Evolutionary conservation across 2,888 invertebrate genomes (phyloP), one percentile per base, ranked within the genome.

Genomic region (Trypoxylon attenuatum): DNA sequence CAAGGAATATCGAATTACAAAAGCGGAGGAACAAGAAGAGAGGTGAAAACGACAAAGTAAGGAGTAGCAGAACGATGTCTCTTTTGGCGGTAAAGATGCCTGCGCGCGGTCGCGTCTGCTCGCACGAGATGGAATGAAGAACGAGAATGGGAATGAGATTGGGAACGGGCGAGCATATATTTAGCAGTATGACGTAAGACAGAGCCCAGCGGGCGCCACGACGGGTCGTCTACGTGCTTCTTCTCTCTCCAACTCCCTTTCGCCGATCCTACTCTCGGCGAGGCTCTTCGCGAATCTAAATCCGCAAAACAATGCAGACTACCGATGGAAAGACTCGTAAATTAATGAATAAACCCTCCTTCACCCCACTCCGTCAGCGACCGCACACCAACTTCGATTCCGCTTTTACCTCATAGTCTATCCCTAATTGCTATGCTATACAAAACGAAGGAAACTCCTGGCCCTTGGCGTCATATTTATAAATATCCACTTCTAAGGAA

Each of bases 141-240:
- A 75, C 67, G 71, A 73, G 73, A 73, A 76, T 76, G 77, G 70
- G 60, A 71, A 71, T 71, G 76, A 79, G 76, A 71, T 79, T 69
- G 66, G 69, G 73, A 76, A 80, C 78, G 74, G 72, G 53, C 63
- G 62, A 54, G 70, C 64, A 76, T 78, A 80, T 80, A 78, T 78
- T 78, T 80, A 80, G 74, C 66, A 57, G 49, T 71, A 61, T 80
- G 80, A 78, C 78, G 78, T 73, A 80, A 78, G 71, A 43, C 64
- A 42, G 56, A 74, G 71, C 67, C 75, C 58, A 72, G 55, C 69
- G 64, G 78, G 78, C 79, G 78, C 75, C 78, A 77, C 77, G 59
- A 58, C 57, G 67, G 49, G 60, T 54, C 68, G 67, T 68, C 61
- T 68, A 60, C 71, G 62, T 59, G 61, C 56, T 60, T 57, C 50